phyloP scores from a whole-genome alignment of 2,888 invertebrate genomes.

The Camponotus fellah region DNA sequence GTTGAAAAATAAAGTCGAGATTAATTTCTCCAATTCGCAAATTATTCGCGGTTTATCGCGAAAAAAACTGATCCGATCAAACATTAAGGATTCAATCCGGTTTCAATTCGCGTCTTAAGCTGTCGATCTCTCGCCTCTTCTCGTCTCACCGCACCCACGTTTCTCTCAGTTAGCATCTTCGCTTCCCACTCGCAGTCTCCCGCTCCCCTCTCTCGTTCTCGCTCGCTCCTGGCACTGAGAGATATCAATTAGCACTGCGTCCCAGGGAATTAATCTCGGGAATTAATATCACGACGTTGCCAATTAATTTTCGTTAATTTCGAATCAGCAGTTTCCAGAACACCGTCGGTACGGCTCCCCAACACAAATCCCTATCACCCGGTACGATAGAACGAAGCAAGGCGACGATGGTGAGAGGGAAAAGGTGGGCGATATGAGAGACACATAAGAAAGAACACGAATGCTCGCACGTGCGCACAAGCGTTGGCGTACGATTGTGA shows the following conservation, averaged over 20 bases:
- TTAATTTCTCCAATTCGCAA: not conserved
- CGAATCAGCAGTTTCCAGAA: slow-evolving; percentile 84
- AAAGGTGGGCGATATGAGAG: not conserved
- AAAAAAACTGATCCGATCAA: slow-evolving; percentile 45
- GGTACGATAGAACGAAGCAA: slow-evolving; percentile 61
- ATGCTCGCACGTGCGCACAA: slow-evolving; percentile 50
- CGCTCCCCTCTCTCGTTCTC: slow-evolving; percentile 54
- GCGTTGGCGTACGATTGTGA: not conserved
- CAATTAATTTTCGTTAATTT: slow-evolving; percentile 85
- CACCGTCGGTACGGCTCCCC: slow-evolving; percentile 70
- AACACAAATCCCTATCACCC: slow-evolving; percentile 75
- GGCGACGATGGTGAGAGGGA: slow-evolving; percentile 44
- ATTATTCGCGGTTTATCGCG: slow-evolving; percentile 17
- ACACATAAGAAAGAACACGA: slow-evolving; percentile 39
- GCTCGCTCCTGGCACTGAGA: slow-evolving; percentile 72
- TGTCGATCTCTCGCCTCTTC: slow-evolving; percentile 45
- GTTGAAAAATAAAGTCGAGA: not conserved
- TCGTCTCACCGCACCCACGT: slow-evolving; percentile 21
- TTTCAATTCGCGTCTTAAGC: slow-evolving; percentile 58
- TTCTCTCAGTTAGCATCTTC: slow-evolving; percentile 29
- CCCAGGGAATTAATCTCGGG: slow-evolving; percentile 81
- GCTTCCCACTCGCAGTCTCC: slow-evolving; percentile 18
- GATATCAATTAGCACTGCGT: slow-evolving; percentile 83
- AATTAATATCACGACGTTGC: slow-evolving; percentile 83
- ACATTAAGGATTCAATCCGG: slow-evolving; percentile 59